These are phyloP conservation scores for Coelopa pilipes DNA, from an alignment of 2,888 invertebrate genomes.

Conservation along the genomic window DNA sequence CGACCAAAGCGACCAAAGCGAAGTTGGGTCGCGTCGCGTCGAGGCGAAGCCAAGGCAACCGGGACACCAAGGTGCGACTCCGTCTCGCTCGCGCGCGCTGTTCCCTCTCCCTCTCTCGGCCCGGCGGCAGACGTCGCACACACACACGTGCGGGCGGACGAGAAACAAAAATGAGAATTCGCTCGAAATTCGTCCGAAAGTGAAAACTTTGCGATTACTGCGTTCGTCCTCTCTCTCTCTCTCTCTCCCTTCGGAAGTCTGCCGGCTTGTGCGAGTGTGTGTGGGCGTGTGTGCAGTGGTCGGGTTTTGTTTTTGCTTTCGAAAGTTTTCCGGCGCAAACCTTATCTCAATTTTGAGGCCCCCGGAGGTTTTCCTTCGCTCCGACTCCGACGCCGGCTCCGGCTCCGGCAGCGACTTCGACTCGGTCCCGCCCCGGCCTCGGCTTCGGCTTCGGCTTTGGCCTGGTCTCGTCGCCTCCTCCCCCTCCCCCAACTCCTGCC, in stretches of 20 bases:
- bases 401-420: background rate
- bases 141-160: constrained; percentile 4
- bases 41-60: no score
- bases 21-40: background rate
- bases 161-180: background rate
- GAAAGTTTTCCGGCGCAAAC: constrained; percentile 65
- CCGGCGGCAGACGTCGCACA: background rate
- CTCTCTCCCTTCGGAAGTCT: no score
- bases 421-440: background rate
- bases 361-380: constrained; percentile 46
- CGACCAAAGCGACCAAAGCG: constrained; percentile 11
- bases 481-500: no score
- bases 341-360: constrained; percentile 66
- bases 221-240: constrained; percentile 40
- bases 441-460: background rate
- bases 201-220: constrained; percentile 48
- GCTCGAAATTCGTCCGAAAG: constrained; percentile 29
- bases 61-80: no score
- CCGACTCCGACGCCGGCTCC: constrained; percentile 7
- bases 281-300: constrained; percentile 41
- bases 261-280: no score
- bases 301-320: constrained; percentile 11
- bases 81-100: no score
- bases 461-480: no score
- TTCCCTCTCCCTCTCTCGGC: no score